Evolutionary conservation across 2,113 vertebrate species (phyloP).

Genomic region (Baryphthengus martii): DNA sequence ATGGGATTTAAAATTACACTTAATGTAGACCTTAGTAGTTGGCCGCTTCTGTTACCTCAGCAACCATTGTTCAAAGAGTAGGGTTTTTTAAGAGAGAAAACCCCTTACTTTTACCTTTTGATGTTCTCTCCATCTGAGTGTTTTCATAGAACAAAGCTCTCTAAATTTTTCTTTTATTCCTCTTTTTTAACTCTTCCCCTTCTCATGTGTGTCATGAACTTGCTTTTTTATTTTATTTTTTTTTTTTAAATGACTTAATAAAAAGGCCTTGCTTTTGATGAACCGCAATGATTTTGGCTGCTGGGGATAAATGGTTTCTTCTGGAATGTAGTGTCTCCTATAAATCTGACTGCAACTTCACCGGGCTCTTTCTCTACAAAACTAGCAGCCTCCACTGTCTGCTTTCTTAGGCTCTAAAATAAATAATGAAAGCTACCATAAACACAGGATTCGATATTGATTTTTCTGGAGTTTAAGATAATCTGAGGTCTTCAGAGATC

Average conservation of each 20-base stretch:
- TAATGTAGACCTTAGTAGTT: not conserved
- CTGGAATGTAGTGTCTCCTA: not conserved
- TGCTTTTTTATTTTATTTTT: no score
- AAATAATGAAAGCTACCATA: constrained; percentile 55
- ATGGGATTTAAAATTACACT: not conserved
- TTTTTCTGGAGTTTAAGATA: constrained; percentile 60
- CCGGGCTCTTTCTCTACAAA: not conserved
- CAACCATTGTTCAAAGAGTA: not conserved
- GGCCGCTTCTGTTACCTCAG: not conserved
- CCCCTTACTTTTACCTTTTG: not conserved
- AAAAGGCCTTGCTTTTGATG: not conserved
- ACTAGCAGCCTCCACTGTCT: not conserved
- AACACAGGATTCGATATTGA: constrained; percentile 58
- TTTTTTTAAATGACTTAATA: no score
- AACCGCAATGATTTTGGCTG: not conserved
- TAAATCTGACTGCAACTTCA: not conserved
- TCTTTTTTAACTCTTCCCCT: not conserved
- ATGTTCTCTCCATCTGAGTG: not conserved
- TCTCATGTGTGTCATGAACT: not conserved
- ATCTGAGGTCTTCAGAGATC: constrained; percentile 56
- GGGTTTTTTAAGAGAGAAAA: not conserved
- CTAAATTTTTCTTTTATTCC: not conserved
- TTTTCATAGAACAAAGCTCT: not conserved
- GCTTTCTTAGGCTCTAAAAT: constrained; percentile 30
- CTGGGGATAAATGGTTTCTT: not conserved